These are phyloP conservation scores for Gymnorhina tibicen DNA, from an alignment of 2,113 vertebrate genomes.

Conservation along the genomic window DNA sequence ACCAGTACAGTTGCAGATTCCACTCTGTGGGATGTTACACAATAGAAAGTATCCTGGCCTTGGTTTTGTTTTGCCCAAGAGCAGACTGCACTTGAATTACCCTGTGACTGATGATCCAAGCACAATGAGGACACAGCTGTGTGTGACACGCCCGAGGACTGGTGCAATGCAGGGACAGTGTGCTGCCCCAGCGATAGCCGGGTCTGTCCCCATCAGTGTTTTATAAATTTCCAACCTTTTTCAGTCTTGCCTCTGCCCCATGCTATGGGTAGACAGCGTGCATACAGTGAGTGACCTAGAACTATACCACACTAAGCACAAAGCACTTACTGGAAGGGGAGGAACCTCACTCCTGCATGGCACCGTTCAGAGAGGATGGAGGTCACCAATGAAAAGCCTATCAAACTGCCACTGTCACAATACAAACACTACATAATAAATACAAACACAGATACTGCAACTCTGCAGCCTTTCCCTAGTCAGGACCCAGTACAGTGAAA, in stretches of 20 bases:
- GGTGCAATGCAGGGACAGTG: neutral
- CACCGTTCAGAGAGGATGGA: neutral
- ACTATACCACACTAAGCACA: neutral
- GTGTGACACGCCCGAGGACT: neutral
- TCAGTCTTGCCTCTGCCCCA: neutral
- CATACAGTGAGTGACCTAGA: too few relatives aligned
- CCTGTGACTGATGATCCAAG: neutral
- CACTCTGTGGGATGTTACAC: neutral
- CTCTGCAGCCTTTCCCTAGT: neutral
- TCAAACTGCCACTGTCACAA: neutral
- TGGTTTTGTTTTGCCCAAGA: neutral
- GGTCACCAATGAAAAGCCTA: accelerated
- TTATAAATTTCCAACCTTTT: neutral
- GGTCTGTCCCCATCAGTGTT: neutral
- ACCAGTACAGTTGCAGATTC: accelerated
- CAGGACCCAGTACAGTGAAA: neutral
- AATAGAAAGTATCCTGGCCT: too few relatives aligned
- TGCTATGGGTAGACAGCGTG: neutral
- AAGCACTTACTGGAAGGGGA: neutral
- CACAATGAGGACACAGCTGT: neutral
- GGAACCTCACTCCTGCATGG: neutral
- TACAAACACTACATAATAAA: neutral
- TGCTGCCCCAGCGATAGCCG: neutral
- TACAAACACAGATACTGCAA: neutral
- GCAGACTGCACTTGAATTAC: neutral